These are phyloP conservation scores for Pituophis catenifer DNA, from an alignment of 2,113 vertebrate species.

Conservation along the genomic window DNA sequence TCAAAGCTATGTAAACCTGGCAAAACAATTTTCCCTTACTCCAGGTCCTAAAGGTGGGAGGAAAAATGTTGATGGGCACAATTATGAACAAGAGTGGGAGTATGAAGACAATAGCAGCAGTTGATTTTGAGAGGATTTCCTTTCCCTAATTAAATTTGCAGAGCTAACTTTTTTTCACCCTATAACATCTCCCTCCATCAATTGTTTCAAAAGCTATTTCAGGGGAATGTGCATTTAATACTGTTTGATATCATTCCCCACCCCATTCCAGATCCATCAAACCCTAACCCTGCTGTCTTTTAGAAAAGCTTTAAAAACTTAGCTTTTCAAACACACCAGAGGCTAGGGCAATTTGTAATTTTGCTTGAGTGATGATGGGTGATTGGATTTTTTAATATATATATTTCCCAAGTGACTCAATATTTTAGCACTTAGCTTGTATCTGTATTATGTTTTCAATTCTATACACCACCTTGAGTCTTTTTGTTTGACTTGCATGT, in stretches of 20 bases:
- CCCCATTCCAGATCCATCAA: background rate
- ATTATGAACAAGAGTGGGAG: background rate
- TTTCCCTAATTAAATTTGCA: conserved; percentile 22
- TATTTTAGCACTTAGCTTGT: background rate
- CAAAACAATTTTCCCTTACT: background rate
- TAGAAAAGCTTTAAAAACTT: background rate
- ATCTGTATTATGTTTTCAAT: background rate
- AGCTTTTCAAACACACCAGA: background rate
- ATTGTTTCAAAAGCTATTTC: conserved; percentile 51
- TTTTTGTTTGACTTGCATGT: background rate
- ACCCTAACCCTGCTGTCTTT: background rate
- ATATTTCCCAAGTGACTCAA: background rate
- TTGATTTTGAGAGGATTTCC: background rate
- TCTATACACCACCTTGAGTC: background rate
- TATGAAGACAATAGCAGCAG: background rate
- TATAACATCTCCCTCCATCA: conserved; percentile 37
- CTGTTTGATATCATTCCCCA: background rate
- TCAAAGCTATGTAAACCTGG: background rate
- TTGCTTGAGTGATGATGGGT: background rate
- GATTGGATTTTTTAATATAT: background rate
- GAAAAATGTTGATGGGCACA: background rate
- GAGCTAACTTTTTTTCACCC: conserved; percentile 26
- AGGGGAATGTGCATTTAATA: conserved; percentile 62
- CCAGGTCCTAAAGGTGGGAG: background rate
- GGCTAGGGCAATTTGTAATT: background rate